Base-by-base conservation (phyloP, 2,113 vertebrate genomes). In the Gorsachius goisagi region DNA sequence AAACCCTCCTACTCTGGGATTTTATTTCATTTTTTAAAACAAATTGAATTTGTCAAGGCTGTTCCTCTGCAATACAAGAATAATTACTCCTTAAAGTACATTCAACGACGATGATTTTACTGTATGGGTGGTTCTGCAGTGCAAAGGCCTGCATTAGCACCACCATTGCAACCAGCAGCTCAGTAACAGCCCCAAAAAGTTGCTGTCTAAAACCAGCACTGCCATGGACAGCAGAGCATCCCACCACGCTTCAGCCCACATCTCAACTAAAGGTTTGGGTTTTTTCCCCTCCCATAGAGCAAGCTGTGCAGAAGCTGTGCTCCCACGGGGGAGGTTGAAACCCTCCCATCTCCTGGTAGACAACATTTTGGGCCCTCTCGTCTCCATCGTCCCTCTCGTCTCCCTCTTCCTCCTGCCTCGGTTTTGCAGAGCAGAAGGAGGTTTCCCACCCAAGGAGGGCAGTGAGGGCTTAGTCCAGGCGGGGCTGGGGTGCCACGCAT, bases 201-300 rank as follows among this genome's bases (percentile, higher is more conserved):
- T 33, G 5, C 41, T 76, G 47, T 10, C 53, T 62, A 47, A 82
- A 37, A 4, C n/a, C 55, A 69, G 45, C 37, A 4, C 59, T 15
- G 17, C 37, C 1, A 2, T 19, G 5, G 0, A 13, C 71, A 30
- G 41, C 52, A 39, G 27, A 66, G 44, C 89, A 33, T 47, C 28
- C 6, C 39, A 32, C 35, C 7, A 2, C 0, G 0, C 55, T 83
- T 39, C 45, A 39, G 3, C 33, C 24, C 37, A 11, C 52, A n/a
- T 8, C 53, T 17, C 11, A 58, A 0, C 33, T 39, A 14, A 28
- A 26, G 14, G 3, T 4, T 41, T 41, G 39, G 39, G 39, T 12
- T 17, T 37, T 39, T 60, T 60, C 17, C 17, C 11, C 26, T 58
- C 27, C 37, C 19, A 5, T 2, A 39, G 62, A 67, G 1, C 3